A percentile compares a stretch with the other conserved stretches of the same genome.
Evolutionary conservation across 2,888 invertebrate species (phyloP).

Genomic region (Xylota segnis): DNA sequence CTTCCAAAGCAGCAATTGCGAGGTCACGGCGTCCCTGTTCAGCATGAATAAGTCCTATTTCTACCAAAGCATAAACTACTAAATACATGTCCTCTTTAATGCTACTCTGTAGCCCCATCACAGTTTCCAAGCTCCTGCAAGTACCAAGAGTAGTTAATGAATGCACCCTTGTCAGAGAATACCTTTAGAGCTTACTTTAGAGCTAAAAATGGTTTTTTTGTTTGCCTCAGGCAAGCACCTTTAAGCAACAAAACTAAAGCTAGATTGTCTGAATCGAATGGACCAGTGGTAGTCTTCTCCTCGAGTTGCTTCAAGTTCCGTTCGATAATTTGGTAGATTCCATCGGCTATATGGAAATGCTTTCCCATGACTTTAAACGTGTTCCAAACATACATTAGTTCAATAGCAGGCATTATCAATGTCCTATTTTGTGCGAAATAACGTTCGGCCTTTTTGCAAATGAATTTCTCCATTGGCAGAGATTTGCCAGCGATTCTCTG

Average conservation of each 20-base stretch:
- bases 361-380: slow-evolving; percentile 93
- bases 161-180: too few relatives aligned
- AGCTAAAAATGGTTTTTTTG: slow-evolving; percentile 91
- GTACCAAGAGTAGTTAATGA: background rate
- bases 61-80: slow-evolving; percentile 93
- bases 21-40: slow-evolving; percentile 88
- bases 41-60: slow-evolving; percentile 92
- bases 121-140: slow-evolving; percentile 79
- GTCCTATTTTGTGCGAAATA: slow-evolving; percentile 90
- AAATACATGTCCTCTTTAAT: slow-evolving; percentile 93
- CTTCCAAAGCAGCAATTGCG: slow-evolving; percentile 90
- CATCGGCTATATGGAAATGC: slow-evolving; percentile 87
- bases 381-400: slow-evolving; percentile 97
- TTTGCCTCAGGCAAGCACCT: slow-evolving; percentile 92
- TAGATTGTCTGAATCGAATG: slow-evolving; percentile 89
- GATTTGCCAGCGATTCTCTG: slow-evolving; percentile 98
- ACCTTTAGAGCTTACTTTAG: slow-evolving; percentile 90
- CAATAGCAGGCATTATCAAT: slow-evolving; percentile 93
- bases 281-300: slow-evolving; percentile 60
- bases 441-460: slow-evolving; percentile 92
- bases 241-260: slow-evolving; percentile 91
- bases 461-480: slow-evolving; percentile 98
- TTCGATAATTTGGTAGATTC: slow-evolving; percentile 88
- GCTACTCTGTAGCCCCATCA: slow-evolving; percentile 87
- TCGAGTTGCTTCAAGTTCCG: slow-evolving; percentile 83